phyloP scores from a whole-genome alignment of 2,113 vertebrate genomes.

The Crotalus viridis region DNA sequence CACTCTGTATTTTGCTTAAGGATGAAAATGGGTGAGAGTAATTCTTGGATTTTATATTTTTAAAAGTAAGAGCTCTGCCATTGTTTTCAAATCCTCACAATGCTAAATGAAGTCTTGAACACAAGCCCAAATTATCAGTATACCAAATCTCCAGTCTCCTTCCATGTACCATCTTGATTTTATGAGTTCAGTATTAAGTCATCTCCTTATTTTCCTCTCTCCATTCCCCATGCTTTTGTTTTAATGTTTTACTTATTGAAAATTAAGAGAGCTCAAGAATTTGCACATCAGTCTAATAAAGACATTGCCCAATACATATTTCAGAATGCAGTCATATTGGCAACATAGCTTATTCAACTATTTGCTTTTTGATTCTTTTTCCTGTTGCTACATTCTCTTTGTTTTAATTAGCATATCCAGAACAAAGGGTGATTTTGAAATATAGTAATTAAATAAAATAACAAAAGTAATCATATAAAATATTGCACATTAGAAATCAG shows the following conservation, averaged over 20 bases:
- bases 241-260: neutral
- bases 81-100: neutral
- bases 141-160: neutral
- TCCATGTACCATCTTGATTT: neutral
- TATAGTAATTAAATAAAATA: neutral
- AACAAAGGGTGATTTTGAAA: neutral
- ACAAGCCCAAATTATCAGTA: neutral
- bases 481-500: neutral
- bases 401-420: neutral
- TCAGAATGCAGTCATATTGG: neutral
- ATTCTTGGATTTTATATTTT: neutral
- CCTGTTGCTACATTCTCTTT: neutral
- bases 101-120: neutral
- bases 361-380: neutral
- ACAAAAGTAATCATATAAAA: neutral
- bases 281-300: neutral
- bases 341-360: neutral
- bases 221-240: neutral
- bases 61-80: neutral
- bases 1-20: neutral
- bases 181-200: neutral
- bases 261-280: neutral
- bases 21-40: neutral
- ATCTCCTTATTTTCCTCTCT: neutral
- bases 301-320: neutral